Evolutionary conservation across 2,113 vertebrate species (phyloP), one percentile per base, ranked within the genome.

Genomic region (Anoplopoma fimbria): DNA sequence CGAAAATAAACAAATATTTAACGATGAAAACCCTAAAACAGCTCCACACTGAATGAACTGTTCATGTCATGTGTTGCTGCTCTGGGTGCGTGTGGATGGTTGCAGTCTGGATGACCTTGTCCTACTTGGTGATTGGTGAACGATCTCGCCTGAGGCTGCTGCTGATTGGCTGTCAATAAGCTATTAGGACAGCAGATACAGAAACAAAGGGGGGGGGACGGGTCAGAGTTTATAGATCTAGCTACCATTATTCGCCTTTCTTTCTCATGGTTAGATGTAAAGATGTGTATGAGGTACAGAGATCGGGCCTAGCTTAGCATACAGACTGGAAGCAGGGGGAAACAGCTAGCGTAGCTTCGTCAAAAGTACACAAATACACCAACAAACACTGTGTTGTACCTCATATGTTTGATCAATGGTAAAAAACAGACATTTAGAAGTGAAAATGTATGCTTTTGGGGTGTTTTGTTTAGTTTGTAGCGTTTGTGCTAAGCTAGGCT

Each of bases 161-260:
- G 87, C 89, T 88, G 89, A 93, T 93, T 87, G 89, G 87, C 87
- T 88, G 92, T 95, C 95, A 92, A 96, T 96, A 96, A 95, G 91
- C 94, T 91, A 93, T 96, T 94, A 95, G 88, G 73, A 83, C 87
- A 85, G 61, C 81, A 80, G 71, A 80, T 67, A 45, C 33, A 77
- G 67, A 77, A 62, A 77, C 33, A 49, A 69, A 34, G 34, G 42
- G 6, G 57, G 40, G 33, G 42, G 63, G 42, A 75, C 58, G 1
- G 9, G 51, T 13, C 15, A 14, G 12, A 45, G 42, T 9, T 53
- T n/a, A n/a, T 12, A 25, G 51, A 53, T n/a, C 51, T 25, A 10
- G 2, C 19, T 49, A n/a, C 19, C 49, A n/a, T n/a, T n/a, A 25
- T 53, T 53, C 7, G 45, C 17, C 17, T 47, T 47, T 21, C 45